These are phyloP conservation scores for Tipula vernalis DNA, from an alignment of 2,888 invertebrate species.

Conservation along the genomic window DNA sequence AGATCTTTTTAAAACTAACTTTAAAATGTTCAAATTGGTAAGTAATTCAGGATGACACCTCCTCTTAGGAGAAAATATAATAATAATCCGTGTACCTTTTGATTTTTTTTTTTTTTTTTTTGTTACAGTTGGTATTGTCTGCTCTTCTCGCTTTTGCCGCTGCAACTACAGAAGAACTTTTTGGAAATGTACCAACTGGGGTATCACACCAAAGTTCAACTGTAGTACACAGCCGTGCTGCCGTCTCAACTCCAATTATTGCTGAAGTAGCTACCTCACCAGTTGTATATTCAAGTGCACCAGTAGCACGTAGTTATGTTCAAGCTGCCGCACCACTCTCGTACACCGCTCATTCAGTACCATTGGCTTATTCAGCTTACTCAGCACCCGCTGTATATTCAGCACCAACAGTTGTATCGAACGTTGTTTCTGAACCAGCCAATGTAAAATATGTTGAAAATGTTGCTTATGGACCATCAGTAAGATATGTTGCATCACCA, in stretches of 20 bases:
- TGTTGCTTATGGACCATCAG: background rate
- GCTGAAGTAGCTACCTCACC: conserved; percentile 20
- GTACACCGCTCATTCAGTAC: conserved; percentile 12
- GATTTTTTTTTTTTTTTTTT: background rate
- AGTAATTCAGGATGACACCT: conserved; percentile 19
- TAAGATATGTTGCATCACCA: background rate
- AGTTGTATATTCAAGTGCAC: background rate
- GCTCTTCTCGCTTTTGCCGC: conserved; percentile 40
- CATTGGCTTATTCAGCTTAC: conserved; percentile 15
- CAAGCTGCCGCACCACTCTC: conserved; percentile 18
- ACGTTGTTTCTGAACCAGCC: background rate
- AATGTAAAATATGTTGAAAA: background rate
- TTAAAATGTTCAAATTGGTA: conserved; percentile 36
- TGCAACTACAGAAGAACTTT: conserved; percentile 27
- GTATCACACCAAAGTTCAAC: conserved; percentile 44
- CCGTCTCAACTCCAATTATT: conserved; percentile 22
- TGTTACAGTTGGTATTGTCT: conserved; percentile 46
- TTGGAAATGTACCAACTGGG: conserved; percentile 28
- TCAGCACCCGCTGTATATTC: background rate
- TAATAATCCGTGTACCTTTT: background rate
- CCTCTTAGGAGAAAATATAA: background rate
- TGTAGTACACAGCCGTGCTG: conserved; percentile 37
- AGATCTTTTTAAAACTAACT: conserved; percentile 13
- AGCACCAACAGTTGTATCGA: background rate
- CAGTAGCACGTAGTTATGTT: background rate